Percentiles rank a stretch among this genome's conserved stretches.
Conservation (phyloP, 2,888 invertebrate species). For the Cephus runcator region DNA sequence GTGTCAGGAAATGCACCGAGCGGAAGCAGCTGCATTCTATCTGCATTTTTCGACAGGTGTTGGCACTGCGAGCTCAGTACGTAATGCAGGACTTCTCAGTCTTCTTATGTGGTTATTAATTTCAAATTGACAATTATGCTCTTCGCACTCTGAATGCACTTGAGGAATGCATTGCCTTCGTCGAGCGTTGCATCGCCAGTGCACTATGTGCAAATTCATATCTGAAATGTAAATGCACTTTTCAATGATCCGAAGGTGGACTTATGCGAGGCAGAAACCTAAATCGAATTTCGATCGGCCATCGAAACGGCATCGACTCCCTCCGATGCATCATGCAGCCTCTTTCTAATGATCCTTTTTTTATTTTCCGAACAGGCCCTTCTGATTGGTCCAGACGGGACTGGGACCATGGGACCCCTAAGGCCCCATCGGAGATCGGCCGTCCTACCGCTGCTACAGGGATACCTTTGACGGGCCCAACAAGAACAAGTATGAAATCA, state of each 20-base stretch:
- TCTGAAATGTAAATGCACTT: neutral
- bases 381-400: constrained; percentile 60
- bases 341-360: constrained; percentile 29
- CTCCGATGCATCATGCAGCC: constrained; percentile 28
- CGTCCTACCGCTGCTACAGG: constrained; percentile 60
- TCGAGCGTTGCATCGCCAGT: neutral
- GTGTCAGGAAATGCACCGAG: constrained; percentile 18
- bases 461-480: constrained; percentile 63
- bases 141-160: neutral
- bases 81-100: neutral
- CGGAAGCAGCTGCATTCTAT: constrained; percentile 51
- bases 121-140: neutral
- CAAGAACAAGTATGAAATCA: constrained; percentile 63
- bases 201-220: neutral
- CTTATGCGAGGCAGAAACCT: neutral
- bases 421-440: constrained; percentile 58
- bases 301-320: constrained; percentile 47
- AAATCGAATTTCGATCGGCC: constrained; percentile 53
- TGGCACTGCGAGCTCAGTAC: constrained; percentile 12
- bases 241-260: neutral
- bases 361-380: constrained; percentile 48
- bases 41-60: constrained; percentile 53
- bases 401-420: constrained; percentile 54
- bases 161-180: neutral
- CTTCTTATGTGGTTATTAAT: neutral